Evolutionary conservation across 2,797 vertebrate genomes (phyloP).

Genomic region (Protonibea diacanthus): DNA sequence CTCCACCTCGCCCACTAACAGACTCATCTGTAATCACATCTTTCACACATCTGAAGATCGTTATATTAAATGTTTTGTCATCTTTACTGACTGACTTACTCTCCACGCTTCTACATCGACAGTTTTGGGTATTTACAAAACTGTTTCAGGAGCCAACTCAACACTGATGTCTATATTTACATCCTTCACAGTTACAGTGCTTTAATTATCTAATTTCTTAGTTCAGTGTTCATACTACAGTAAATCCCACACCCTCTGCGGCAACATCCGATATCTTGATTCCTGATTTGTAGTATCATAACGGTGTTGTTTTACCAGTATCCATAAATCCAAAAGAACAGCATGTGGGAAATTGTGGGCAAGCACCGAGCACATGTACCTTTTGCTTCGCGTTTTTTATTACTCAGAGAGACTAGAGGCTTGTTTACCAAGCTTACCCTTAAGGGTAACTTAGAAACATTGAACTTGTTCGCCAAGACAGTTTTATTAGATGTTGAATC

Average conservation of each 20-base stretch:
- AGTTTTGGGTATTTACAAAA: background rate
- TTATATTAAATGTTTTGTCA: constrained; percentile 32
- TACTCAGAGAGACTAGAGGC: constrained; percentile 11
- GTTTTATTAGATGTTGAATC: constrained; percentile 46
- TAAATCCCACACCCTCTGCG: constrained; percentile 30
- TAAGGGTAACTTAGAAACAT: constrained; percentile 24
- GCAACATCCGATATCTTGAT: constrained; percentile 37
- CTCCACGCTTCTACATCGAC: background rate
- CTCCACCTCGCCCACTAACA: constrained; percentile 29
- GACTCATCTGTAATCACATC: constrained; percentile 51
- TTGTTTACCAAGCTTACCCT: constrained; percentile 17
- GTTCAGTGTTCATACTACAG: constrained; percentile 7
- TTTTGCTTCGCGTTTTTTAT: constrained; percentile 10
- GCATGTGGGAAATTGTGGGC: constrained; percentile 28
- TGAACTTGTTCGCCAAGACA: constrained; percentile 20
- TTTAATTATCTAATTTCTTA: background rate
- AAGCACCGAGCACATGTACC: constrained; percentile 4
- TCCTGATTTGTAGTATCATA: constrained; percentile 10
- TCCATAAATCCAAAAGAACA: constrained; percentile 19
- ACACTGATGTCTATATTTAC: background rate
- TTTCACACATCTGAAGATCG: constrained; percentile 20
- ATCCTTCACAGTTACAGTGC: background rate
- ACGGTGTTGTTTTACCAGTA: constrained; percentile 39
- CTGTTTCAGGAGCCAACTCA: constrained; percentile 6
- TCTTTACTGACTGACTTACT: constrained; percentile 1